Conservation (phyloP, 2,888 invertebrate genomes). For the Caenorhabditis sp. region DNA sequence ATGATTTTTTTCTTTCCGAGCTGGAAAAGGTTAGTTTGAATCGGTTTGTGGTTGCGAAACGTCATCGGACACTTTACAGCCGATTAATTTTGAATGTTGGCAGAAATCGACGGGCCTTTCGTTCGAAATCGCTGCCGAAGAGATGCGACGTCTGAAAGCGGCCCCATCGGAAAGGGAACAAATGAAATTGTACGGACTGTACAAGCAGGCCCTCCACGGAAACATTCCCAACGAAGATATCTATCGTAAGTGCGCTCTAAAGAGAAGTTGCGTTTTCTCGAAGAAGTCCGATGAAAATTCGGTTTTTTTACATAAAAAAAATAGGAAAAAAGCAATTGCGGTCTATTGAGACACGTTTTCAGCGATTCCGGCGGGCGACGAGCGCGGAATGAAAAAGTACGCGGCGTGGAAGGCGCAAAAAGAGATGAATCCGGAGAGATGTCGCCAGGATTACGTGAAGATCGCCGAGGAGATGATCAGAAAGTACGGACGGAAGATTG, state of each 20-base stretch:
- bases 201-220: slow-evolving; percentile 71
- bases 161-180: slow-evolving; percentile 61
- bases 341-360: neutral
- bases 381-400: slow-evolving; percentile 58
- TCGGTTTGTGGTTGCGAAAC: too few relatives aligned
- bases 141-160: slow-evolving; percentile 65
- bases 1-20: too few relatives aligned
- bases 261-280: too few relatives aligned
- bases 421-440: slow-evolving; percentile 54
- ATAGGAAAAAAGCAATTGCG: too few relatives aligned
- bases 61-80: neutral
- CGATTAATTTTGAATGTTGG: neutral
- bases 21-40: slow-evolving; percentile 49
- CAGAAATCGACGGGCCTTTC: slow-evolving; percentile 66
- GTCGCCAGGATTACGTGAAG: slow-evolving; percentile 63
- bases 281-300: too few relatives aligned
- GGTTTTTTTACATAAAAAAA: too few relatives aligned
- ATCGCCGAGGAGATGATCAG: slow-evolving; percentile 68
- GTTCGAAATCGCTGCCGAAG: slow-evolving; percentile 72
- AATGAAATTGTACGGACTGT: slow-evolving; percentile 65
- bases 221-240: slow-evolving; percentile 65
- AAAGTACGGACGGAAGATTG: slow-evolving; percentile 62
- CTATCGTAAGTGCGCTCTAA: slow-evolving; percentile 68
- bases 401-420: slow-evolving; percentile 59
- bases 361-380: slow-evolving; percentile 49